Evolutionary conservation across 2,797 vertebrate species (phyloP).

Genomic region (Danio kyathit): DNA sequence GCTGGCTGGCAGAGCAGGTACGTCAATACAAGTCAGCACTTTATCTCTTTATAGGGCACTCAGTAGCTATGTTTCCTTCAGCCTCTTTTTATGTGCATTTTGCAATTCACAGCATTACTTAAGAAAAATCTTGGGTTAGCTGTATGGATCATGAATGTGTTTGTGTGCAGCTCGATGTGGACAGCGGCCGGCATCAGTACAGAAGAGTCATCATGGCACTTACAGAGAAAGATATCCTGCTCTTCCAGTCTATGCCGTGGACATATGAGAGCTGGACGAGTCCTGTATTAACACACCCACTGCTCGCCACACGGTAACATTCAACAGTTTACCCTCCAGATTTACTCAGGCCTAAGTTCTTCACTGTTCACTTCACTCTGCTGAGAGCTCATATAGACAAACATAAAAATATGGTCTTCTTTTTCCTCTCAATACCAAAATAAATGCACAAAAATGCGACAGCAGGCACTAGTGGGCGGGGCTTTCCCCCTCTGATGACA

Average conservation of each 20-base stretch:
- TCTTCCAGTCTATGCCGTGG: slow-evolving; percentile 94
- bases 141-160: neutral
- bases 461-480: too few relatives aligned
- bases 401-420: too few relatives aligned
- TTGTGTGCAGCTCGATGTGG: slow-evolving; percentile 69
- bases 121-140: neutral
- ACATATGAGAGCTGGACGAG: slow-evolving; percentile 89
- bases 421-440: too few relatives aligned
- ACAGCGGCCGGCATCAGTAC: slow-evolving; percentile 90
- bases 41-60: neutral
- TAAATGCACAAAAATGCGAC: too few relatives aligned
- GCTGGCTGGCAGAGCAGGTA: slow-evolving; percentile 97
- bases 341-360: too few relatives aligned
- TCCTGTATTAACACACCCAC: slow-evolving; percentile 90
- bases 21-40: neutral
- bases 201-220: slow-evolving; percentile 89
- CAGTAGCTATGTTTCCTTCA: neutral
- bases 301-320: slow-evolving; percentile 91
- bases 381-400: too few relatives aligned
- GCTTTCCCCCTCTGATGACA: too few relatives aligned
- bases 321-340: neutral
- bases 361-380: too few relatives aligned
- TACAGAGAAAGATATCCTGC: slow-evolving; percentile 94
- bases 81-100: too few relatives aligned
- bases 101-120: neutral